Base-by-base conservation (phyloP, 2,113 vertebrate species). In the Chamaetylas fuelleborni region DNA sequence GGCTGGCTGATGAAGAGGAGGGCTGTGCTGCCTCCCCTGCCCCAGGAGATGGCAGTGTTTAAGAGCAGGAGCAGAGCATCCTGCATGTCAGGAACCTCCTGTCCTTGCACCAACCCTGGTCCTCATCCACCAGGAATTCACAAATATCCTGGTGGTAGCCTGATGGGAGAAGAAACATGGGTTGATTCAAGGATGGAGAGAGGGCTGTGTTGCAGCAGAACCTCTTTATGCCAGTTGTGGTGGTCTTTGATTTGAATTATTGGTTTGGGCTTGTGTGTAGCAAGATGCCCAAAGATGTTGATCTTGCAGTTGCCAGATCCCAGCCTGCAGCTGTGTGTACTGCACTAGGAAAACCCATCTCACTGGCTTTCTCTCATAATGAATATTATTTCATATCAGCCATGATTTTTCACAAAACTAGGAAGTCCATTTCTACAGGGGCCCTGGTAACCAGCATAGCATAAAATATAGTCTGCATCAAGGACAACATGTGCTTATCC, bases 11-110 rank as follows among this genome's bases (percentile, higher is more conserved):
- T 34, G 71, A 45, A 43, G 86, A 65, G 62, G 90, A 64, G 47
- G 26, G 26, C 34, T 95, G 92, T 86, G 86, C 54, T 95, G 51
- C 78, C 72, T 83, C 22, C 80, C 74, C 43, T 90, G 60, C 79
- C 92, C 93, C 96, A 90, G 96, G 95, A 96, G 93, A 95, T 95
- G 94, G 93, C 94, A 95, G 60, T 97, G 93, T 96, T 96, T 96
- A 95, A 96, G 95, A 97, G 90, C 92, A 71, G 86, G 93, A 94
- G 86, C 77, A 64, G 72, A 83, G 60, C 56, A 23, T 33, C 65
- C 89, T 38, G 47, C 40, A 3, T 0, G 1, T 36, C 83, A 4
- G 67, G 81, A 81, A 48, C 83, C 69, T 90, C 76, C 2, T 3
- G 61, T 57, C 81, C 89, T 91, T 85, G 80, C 33, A 56, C 96